Evolutionary conservation across 2,888 invertebrate species (phyloP), one percentile per base, ranked within the genome.

Genomic region (Cacoxenus indagator): DNA sequence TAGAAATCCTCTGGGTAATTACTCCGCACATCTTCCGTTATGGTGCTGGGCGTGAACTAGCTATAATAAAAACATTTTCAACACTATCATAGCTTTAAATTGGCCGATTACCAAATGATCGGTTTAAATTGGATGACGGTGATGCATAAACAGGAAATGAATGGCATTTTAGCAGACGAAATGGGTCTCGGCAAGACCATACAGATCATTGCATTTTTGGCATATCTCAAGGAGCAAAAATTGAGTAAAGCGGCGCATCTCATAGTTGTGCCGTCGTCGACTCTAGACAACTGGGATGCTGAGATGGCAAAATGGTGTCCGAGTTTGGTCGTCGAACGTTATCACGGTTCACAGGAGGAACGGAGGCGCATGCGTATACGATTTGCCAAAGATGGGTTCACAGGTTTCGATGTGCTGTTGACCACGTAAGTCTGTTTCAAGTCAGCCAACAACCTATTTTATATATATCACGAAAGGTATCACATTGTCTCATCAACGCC

Each of bases 111-210:
- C 88, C 96, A 96, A 88, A 88, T 96, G 86, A 92, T 96, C 24
- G 96, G 98, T 0, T 89, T 98, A 0, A 98, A 98, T 87, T 98
- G 98, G 98, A 89, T 98, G 22, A 93, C 93, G 0, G 93, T 98
- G 0, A 92, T 98, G 88, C 94, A 97, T 87, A 92, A 93, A 71
- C 95, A 97, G 82, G 92, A 93, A 14, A 93, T 98, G 51, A 98
- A 98, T 83, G 97, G 97, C 0, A 98, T 99, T 81, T 89, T 99
- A 73, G 98, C 98, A 0, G 98, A 99, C 87, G 98, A 99, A 90
- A 99, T 99, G 98, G 97, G 97, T 0, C 89, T 97, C 1, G 97
- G 97, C 4, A 97, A 97, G 89, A 97, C 97, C 0, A 93, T 97
- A 73, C 97, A 97, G 87, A 93, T 96, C n/a, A 96, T 97, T 74